phyloP scores from a whole-genome alignment of 2,113 vertebrate genomes.

The Alces alces region DNA sequence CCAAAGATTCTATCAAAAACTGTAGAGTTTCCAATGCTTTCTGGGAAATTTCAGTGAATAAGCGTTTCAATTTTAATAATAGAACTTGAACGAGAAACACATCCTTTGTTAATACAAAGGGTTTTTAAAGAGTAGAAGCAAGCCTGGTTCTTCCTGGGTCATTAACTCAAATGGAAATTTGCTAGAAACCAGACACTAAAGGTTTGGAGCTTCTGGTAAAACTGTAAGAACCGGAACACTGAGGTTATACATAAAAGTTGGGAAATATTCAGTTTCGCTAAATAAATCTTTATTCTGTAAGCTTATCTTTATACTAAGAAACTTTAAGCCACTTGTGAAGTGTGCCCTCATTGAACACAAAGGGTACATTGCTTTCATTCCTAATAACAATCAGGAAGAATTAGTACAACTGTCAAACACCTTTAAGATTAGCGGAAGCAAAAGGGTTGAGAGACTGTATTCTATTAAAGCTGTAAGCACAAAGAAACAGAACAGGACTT shows the following conservation, averaged over 20 bases:
- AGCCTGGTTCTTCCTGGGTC: neutral
- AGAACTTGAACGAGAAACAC: conserved; percentile 30
- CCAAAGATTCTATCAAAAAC: conserved; percentile 22
- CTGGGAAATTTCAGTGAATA: conserved; percentile 35
- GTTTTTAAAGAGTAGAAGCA: neutral
- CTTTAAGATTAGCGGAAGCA: neutral
- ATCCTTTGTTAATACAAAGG: conserved; percentile 4
- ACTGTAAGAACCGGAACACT: conserved; percentile 12
- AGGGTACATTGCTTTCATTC: neutral
- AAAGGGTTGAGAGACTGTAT: neutral
- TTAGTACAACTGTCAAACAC: neutral
- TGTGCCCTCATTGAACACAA: neutral
- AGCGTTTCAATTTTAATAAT: conserved; percentile 36
- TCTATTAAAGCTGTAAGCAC: neutral
- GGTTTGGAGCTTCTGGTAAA: neutral
- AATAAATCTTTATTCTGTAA: neutral
- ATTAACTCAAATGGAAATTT: neutral
- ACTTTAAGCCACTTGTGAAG: conserved; percentile 32
- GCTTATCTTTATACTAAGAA: conserved; percentile 30
- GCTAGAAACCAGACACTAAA: neutral
- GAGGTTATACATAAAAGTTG: neutral
- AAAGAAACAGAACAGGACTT: neutral
- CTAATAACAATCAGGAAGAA: neutral
- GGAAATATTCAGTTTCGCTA: neutral
- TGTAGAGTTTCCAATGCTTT: conserved; percentile 8